Evolutionary conservation across 1,140 invertebrate genomes (phyloP).

Genomic region (Drosophila mojavensis): DNA sequence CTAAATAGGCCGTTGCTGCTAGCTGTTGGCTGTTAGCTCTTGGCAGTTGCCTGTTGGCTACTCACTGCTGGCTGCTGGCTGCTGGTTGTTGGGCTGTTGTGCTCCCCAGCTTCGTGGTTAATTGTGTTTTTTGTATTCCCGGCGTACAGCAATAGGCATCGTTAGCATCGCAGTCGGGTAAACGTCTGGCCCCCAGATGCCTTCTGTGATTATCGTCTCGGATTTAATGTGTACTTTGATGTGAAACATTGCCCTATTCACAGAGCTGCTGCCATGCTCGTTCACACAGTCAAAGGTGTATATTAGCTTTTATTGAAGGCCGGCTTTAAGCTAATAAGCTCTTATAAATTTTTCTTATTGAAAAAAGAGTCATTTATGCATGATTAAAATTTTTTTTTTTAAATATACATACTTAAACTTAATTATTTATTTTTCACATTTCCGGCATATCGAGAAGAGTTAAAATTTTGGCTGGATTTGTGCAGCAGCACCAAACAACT

Average conservation of each 20-base stretch:
- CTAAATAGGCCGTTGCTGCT: slow-evolving; percentile 8
- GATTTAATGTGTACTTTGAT: slow-evolving; percentile 80
- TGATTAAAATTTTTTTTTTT: too few species aligned
- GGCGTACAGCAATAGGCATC: slow-evolving; percentile 51
- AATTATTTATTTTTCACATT: too few species aligned
- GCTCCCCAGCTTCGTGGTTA: slow-evolving; percentile 68
- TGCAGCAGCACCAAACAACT: too few species aligned
- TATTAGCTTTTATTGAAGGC: too few species aligned
- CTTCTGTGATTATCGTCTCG: slow-evolving; percentile 73
- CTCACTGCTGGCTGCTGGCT: neutral
- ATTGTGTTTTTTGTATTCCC: slow-evolving; percentile 78
- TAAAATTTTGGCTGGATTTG: too few species aligned
- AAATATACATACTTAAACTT: too few species aligned
- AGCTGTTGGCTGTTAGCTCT: neutral
- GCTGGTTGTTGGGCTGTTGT: slow-evolving; percentile 1
- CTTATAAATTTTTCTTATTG: too few species aligned
- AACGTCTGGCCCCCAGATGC: neutral
- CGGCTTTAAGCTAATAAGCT: too few species aligned
- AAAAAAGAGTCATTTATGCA: too few species aligned
- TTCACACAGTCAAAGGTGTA: too few species aligned
- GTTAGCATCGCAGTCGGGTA: neutral
- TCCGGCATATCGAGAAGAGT: too few species aligned
- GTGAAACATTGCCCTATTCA: slow-evolving; percentile 79
- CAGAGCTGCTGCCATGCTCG: slow-evolving; percentile 45
- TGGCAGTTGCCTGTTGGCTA: slow-evolving; percentile 5